Evolutionary conservation across 2,888 invertebrate species (phyloP), one percentile per base, ranked within the genome.

Genomic region (Machimus rusticus): DNA sequence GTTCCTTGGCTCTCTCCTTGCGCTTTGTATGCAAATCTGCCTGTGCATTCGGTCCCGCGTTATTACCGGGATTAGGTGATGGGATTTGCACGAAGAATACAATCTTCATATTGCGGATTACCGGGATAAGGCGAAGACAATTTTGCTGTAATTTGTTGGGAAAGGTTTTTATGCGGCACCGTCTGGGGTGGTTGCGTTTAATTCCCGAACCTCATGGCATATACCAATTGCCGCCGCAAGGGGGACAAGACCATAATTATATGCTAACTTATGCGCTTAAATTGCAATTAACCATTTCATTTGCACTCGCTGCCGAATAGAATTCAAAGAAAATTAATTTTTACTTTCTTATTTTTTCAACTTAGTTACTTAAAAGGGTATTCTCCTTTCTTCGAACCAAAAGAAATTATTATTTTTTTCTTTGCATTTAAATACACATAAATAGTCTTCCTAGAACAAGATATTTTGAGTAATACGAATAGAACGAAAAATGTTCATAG

Each of bases 101-200:
- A 85, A 85, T 85, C 85, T 85, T 85, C 85, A 85, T 85, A 85
- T 85, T 74, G 85, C 23, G 85, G 74, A 85, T 85, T 85, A 74
- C 37, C 37, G 74, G 85, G 85, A 85, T 85, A 85, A 85, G 74
- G 43, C 46, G 85, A 74, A 85, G 85, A 85, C 85, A 85, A 74
- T 85, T 85, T 85, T 85, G 74, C 74, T 85, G 85, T 74, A 85
- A 85, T 85, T 74, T 85, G 66, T 66, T 84, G 66, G 37, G 66
- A 23, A 84, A 84, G 37, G 66, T 78, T 78, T 39, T 78, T 78
- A 78, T 76, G 34, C 66, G 66, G 9, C 28, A 28, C 28, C 66
- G 66, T 66, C 66, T 66, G 66, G 66, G 66, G 66, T 66, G 6
- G 51, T 19, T 51, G 51, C 51, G 51, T 66, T 66, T 23, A 66